Conservation (phyloP, 2,888 invertebrate genomes). For the Meta bourneti region DNA sequence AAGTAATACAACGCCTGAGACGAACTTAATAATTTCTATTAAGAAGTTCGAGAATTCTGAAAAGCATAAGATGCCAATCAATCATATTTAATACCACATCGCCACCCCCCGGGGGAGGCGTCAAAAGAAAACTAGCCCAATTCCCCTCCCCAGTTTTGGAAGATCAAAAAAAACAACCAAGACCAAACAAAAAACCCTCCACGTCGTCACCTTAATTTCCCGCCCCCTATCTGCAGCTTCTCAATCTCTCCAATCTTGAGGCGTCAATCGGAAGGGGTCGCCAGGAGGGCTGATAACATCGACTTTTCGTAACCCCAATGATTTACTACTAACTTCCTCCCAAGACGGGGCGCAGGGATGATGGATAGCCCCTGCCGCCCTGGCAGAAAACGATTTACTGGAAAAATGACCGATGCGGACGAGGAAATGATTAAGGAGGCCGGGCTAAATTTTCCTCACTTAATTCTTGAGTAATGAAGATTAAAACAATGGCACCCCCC, state of each 20-base stretch:
- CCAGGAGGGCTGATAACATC: constrained; percentile 28
- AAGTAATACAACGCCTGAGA: no score
- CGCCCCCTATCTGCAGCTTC: no score
- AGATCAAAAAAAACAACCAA: no score
- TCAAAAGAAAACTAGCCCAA: no score
- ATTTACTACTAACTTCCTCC: constrained; percentile 47
- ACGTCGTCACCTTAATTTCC: no score
- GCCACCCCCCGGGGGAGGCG: no score
- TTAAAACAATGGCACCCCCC: constrained; percentile 38
- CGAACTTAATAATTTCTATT: no score
- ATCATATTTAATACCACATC: no score
- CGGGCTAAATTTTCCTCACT: constrained; percentile 39
- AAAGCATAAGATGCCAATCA: no score
- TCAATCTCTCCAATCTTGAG: not conserved
- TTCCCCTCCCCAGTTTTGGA: no score
- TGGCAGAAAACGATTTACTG: constrained; percentile 60
- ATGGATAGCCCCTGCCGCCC: not conserved
- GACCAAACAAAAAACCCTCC: no score
- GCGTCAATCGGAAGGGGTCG: constrained; percentile 6
- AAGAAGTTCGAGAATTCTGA: no score
- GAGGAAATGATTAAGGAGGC: constrained; percentile 14
- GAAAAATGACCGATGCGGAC: constrained; percentile 60
- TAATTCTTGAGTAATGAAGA: constrained; percentile 62
- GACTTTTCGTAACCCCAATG: constrained; percentile 58
- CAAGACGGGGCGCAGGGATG: constrained; percentile 14